Conservation (phyloP, 2,888 invertebrate species). For the Cantharis rufa region DNA sequence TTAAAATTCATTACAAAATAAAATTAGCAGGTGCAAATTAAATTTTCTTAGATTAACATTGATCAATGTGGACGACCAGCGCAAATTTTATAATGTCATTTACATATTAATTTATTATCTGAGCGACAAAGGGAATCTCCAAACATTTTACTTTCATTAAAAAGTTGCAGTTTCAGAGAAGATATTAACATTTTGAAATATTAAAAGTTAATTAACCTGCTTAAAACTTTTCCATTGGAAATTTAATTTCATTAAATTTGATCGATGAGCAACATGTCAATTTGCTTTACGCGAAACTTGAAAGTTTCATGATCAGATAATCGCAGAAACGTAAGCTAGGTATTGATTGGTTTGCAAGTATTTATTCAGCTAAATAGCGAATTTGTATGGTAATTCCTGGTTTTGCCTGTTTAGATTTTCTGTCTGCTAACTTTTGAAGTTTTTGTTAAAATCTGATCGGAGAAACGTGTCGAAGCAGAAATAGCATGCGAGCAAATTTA, state of each 20-base stretch:
- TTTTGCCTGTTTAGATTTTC: background rate
- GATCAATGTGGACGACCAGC: background rate
- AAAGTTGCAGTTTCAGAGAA: background rate
- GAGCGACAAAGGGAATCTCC: background rate
- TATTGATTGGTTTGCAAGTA: background rate
- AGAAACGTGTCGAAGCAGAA: background rate
- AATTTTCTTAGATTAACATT: background rate
- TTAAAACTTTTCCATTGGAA: background rate
- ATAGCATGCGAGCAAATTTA: background rate
- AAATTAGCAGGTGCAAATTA: background rate
- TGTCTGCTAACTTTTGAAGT: background rate
- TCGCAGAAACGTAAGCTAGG: background rate
- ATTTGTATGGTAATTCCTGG: background rate
- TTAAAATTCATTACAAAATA: background rate
- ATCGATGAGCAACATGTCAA: background rate
- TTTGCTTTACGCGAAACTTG: background rate
- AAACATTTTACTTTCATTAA: background rate
- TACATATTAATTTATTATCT: background rate
- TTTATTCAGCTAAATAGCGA: background rate
- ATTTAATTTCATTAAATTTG: background rate
- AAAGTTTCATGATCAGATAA: background rate
- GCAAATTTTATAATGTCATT: background rate
- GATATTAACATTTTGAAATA: background rate
- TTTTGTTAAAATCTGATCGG: background rate
- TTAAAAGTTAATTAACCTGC: background rate